Base-by-base conservation (phyloP, 2,113 vertebrate species). In the Oncorhynchus masou region DNA sequence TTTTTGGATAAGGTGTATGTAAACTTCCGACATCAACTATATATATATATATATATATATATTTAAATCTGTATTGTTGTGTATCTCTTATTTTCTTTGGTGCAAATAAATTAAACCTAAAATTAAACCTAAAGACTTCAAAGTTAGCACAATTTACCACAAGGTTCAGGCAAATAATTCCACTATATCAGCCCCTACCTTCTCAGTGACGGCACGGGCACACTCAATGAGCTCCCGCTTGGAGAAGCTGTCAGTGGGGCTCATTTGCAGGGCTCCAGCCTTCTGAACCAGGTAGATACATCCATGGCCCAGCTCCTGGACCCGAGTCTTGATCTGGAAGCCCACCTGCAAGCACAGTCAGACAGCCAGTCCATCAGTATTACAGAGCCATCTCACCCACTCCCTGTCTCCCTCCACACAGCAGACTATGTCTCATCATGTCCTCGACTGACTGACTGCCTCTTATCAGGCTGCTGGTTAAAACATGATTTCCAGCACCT, bases 261-360 rank as follows among this genome's bases (percentile, higher is more conserved):
- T 98, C 74, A 98, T 95, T 92, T 99, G 98, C 71, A 99, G 93
- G 20, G 97, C 96, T 57, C 97, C 97, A 0, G 97, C 98, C 89
- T 99, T 99, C 91, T 99, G 97, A 25, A 99, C 98, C 90, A 99
- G 94, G 84, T 96, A 97, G 88, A 99, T 99, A 68, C 97, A 99
- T 85, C 97, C 95, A 0, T 99, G 97, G 65, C 98, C 98, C 75
- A 99, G 93, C 85, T 99, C 97, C 81, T 98, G 97, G 64, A 99
- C 96, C 0, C 97, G 94, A 0, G 95, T 94, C 85, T 89, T 96
- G 85, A 99, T 98, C 93, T 99, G 97, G 86, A 96, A 96, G n/a
- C 96, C 96, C 1, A 99, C 96, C 98, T 99, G 87, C 48, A 83
- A 89, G 73, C 74, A 82, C 0, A 90, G 75, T 39, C 34, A 64